phyloP scores from a whole-genome alignment of 35 echinoderm and acorn worm genomes.

The Heliocidaris tuberculata region DNA sequence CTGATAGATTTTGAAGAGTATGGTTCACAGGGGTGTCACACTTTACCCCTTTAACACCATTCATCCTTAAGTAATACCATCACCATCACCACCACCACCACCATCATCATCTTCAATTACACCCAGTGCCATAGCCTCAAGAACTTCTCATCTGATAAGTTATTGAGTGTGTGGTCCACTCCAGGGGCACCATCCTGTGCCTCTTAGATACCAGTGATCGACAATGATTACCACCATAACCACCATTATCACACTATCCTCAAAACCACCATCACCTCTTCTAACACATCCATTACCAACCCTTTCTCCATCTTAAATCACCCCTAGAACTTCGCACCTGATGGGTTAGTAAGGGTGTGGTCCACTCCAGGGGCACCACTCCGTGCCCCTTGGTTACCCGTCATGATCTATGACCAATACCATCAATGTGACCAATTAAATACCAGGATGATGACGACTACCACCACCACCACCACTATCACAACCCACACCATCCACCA shows the following conservation, averaged over 20 bases:
- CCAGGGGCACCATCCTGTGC: conserved; percentile 46
- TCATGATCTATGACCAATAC: conserved; percentile 49
- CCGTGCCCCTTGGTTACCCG: conserved; percentile 26
- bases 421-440: conserved; percentile 64
- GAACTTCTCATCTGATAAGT: not conserved
- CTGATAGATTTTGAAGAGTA: not conserved
- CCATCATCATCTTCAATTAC: not conserved
- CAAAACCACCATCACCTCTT: too few species aligned
- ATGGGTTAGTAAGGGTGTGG: conserved; percentile 42
- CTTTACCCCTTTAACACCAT: not conserved
- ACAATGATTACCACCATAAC: not conserved
- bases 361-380: conserved; percentile 53
- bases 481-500: not conserved
- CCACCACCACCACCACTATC: not conserved
- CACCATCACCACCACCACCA: not conserved
- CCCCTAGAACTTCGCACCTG: not conserved
- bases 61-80: conserved; percentile 52
- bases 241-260: not conserved
- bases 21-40: conserved; percentile 63
- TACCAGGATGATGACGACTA: too few species aligned
- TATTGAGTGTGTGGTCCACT: conserved; percentile 57
- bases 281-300: too few species aligned
- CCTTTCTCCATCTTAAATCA: too few species aligned
- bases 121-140: not conserved
- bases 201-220: conserved; percentile 6